Evolutionary conservation across 2,888 invertebrate genomes (phyloP).

Genomic region (Heliconius ismenius): DNA sequence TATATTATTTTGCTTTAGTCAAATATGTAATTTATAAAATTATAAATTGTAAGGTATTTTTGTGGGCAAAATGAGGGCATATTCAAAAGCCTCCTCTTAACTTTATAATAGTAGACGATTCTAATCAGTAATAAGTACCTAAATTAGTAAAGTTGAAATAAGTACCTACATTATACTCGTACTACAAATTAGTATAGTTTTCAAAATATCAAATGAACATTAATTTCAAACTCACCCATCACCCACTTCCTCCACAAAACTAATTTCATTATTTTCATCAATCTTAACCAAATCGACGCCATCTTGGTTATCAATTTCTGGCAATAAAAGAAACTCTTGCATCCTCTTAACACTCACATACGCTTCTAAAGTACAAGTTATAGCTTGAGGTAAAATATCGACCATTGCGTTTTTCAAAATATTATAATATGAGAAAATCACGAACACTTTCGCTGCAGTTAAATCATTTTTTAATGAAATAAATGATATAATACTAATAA

Average conservation of each 20-base stretch:
- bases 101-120: no score
- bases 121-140: no score
- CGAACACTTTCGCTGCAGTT: slow-evolving; percentile 89
- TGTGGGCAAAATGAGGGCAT: no score
- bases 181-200: no score
- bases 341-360: slow-evolving; percentile 87
- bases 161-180: no score
- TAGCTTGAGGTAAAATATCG: slow-evolving; percentile 89
- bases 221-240: background rate
- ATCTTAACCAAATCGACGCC: slow-evolving; percentile 64
- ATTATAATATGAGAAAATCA: slow-evolving; percentile 90
- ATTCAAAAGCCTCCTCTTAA: no score
- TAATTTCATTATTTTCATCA: slow-evolving; percentile 47
- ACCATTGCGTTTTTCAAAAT: slow-evolving; percentile 89
- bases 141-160: no score
- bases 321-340: slow-evolving; percentile 83
- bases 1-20: no score
- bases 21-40: no score
- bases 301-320: slow-evolving; percentile 66
- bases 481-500: slow-evolving; percentile 87
- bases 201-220: no score
- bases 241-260: background rate
- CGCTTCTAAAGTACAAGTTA: slow-evolving; percentile 89
- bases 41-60: no score
- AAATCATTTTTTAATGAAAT: slow-evolving; percentile 84